Conservation (phyloP, 2,888 invertebrate genomes). For the Drosophila histrio region DNA sequence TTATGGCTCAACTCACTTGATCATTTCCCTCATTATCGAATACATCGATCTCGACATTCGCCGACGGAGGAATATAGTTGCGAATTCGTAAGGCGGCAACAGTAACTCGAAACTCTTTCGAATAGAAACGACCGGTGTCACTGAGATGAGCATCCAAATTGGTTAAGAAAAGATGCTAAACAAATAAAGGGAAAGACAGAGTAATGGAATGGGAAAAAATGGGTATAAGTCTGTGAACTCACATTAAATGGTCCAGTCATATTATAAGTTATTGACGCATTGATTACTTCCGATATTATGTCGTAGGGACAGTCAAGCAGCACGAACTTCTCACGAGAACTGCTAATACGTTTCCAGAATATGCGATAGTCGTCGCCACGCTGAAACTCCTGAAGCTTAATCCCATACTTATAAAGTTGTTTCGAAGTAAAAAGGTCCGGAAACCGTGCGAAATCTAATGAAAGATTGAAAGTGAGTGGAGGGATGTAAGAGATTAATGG, state of each 20-base stretch:
- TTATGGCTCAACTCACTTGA: conserved; percentile 31
- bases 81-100: conserved; percentile 69
- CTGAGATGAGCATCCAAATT: conserved; percentile 83
- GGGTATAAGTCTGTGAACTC: background rate
- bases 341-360: conserved; percentile 86
- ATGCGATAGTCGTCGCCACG: conserved; percentile 80
- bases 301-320: conserved; percentile 90
- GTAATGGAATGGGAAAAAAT: background rate
- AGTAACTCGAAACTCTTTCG: conserved; percentile 62
- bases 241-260: conserved; percentile 83
- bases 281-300: conserved; percentile 87
- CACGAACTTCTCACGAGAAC: conserved; percentile 89
- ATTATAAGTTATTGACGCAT: conserved; percentile 81
- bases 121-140: conserved; percentile 69
- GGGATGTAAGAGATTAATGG: too few species aligned
- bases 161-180: conserved; percentile 84
- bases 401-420: conserved; percentile 87
- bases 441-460: conserved; percentile 86
- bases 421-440: conserved; percentile 91
- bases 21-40: conserved; percentile 59
- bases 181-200: background rate
- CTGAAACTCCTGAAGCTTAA: conserved; percentile 88
- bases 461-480: background rate
- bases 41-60: conserved; percentile 73
- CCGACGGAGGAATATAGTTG: conserved; percentile 67